Base-by-base conservation (phyloP, 2,797 vertebrate species). In the Epinephelus coioides region DNA sequence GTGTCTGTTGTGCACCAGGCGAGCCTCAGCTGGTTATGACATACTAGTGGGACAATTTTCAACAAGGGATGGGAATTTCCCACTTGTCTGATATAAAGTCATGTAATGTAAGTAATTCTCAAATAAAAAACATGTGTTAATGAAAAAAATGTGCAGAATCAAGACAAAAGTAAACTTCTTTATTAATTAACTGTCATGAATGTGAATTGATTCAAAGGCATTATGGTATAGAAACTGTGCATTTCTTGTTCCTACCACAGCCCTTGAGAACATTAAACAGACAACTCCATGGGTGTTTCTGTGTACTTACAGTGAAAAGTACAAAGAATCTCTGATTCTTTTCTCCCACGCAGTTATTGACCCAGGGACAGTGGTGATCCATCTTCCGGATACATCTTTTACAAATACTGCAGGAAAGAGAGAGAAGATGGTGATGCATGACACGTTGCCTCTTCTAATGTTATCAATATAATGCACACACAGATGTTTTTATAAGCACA, bases 351-450 rank as follows among this genome's bases (percentile, higher is more conserved):
- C 98, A 99, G 75, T 99, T 99, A 90, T 99, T 99, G 91, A 99
- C 98, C 98, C 98, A 99, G 0, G 98, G 98, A 94, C 98, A 99
- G 95, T 99, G 98, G 76, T 99, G 98, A 90, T 99, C 98, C 98
- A 99, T 99, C 92, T 99, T 99, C 78, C 96, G 94, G 89, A 99
- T 99, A 77, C 98, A 99, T 92, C 98, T 92, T 89, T 99, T 99
- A 95, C 98, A 99, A 92, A 99, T 99, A 93, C 98, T 99, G 85
- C 40, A 88, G 69, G 46, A 54, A 86, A 57, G 64, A 63, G 30
- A 86, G 40, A 86, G 25, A 49, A 25, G 38, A 68, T n/a, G 57
- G 76, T 59, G 8, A 64, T 25, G 21, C 6, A 34, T 18, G 47
- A 27, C 34, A 67, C 67, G 59, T 15, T 57, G 14, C 67, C 40